Base-by-base conservation (phyloP, 2,888 invertebrate genomes). In the Athalia circularis region DNA sequence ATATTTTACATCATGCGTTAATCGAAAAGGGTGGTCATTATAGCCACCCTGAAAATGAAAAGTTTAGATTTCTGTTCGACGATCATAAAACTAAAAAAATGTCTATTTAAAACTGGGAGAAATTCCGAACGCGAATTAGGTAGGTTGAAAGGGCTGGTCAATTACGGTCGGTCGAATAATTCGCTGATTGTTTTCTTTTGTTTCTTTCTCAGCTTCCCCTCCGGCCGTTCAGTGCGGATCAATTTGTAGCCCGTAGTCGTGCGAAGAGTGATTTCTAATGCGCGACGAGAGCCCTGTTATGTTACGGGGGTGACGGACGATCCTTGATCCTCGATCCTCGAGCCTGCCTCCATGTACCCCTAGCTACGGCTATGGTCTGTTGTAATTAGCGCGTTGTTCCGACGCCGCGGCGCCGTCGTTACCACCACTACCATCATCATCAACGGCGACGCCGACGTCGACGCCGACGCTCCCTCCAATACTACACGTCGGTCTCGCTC, bases 301-400 rank as follows among this genome's bases (percentile, higher is more conserved):
- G n/a, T 11, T n/a, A 3, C 11, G 43, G 8, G 52, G 29, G 29
- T 29, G 29, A 29, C 29, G 29, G 29, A 29, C 29, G 29, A 29
- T 29, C 29, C 29, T 29, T 11, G 29, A 68, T 68, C 68, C 54
- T 13, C 29, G 5, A 15, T 65, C 7, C 65, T 0, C 65, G 5
- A 9, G 50, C 48, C 3, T 7, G 5, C 61, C 13, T 3, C 48
- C 13, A 68, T 11, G 15, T 4, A 50, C 52, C 68, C 54, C 11
- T 11, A 11, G 11, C n/a, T 68, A 29, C n/a, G 13, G 11, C 1
- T 59, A 59, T 6, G 6, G 54, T 54, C 15, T 54, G 29, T 11
- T 43, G 54, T 54, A 68, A 68, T 68, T 68, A 68, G 54, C 45
- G 8, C 67, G 68, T 50, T 54, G 68, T 15, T 47, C 65, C 52